A percentile compares a stretch with the other conserved stretches of the same genome.
Conservation (phyloP, 2,113 vertebrate species). For the Budorcas taxicolor region DNA sequence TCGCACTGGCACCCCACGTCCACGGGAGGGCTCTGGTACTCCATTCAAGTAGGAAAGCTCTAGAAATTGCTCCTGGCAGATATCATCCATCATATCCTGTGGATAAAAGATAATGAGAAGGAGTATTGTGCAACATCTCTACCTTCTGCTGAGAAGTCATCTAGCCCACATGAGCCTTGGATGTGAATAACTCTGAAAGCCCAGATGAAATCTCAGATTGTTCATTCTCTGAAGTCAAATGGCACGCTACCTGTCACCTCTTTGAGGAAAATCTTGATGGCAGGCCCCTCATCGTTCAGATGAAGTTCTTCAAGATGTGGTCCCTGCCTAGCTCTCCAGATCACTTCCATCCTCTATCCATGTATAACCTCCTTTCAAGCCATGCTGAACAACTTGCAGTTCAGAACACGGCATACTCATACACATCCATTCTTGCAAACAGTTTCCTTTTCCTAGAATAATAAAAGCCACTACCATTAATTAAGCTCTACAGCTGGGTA, state of each 20-base stretch:
- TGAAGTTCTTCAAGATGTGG: not conserved
- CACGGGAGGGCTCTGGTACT: slow-evolving; percentile 85
- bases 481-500: not conserved
- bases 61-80: slow-evolving; percentile 93
- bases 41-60: slow-evolving; percentile 95
- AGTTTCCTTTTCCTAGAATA: slow-evolving; percentile 8
- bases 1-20: slow-evolving; percentile 86
- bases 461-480: slow-evolving; percentile 31
- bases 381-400: not conserved
- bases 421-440: slow-evolving; percentile 9
- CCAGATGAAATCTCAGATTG: not conserved
- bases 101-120: not conserved
- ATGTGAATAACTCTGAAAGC: not conserved
- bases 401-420: slow-evolving; percentile 24
- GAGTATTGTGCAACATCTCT: not conserved
- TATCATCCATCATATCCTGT: slow-evolving; percentile 97
- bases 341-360: not conserved
- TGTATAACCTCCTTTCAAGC: not conserved
- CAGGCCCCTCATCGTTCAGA: not conserved
- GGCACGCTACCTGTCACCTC: not conserved
- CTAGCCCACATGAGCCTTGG: not conserved
- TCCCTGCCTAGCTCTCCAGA: slow-evolving; percentile 20
- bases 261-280: not conserved
- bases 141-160: not conserved
- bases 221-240: slow-evolving; percentile 20